Conservation (phyloP, 2,113 vertebrate species). For the Willisornis vidua region DNA sequence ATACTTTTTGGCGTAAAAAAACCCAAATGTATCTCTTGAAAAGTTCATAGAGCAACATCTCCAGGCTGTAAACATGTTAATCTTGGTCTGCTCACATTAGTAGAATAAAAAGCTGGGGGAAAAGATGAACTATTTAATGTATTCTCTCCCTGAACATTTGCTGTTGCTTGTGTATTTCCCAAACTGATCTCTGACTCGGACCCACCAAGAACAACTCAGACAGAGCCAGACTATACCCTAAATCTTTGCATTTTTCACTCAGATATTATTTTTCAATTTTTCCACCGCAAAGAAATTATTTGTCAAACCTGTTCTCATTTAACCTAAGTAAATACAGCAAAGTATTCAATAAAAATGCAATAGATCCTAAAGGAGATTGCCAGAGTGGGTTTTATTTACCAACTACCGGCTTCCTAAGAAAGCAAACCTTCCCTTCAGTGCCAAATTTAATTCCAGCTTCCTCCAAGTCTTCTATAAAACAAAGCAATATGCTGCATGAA, state of each 20-base stretch:
- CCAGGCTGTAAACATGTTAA: neutral
- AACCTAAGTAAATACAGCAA: neutral
- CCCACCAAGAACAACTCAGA: neutral
- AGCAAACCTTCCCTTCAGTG: neutral
- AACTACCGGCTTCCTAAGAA: neutral
- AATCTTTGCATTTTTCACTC: neutral
- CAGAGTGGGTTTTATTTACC: neutral
- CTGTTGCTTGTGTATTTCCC: neutral
- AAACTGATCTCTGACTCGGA: neutral
- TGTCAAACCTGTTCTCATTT: neutral
- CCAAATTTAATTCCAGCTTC: neutral
- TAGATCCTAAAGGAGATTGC: neutral
- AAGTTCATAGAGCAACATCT: neutral
- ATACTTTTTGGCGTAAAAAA: neutral
- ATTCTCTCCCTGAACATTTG: neutral
- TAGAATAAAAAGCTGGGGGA: neutral
- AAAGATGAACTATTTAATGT: neutral
- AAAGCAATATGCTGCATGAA: neutral
- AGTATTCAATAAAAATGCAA: neutral
- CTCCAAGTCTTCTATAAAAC: neutral
- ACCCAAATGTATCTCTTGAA: neutral
- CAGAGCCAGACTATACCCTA: neutral
- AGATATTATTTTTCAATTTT: neutral
- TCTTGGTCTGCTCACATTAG: neutral
- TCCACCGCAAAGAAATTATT: neutral